phyloP scores from a whole-genome alignment of 2,113 vertebrate species.

The Protomyctophum bolini region DNA sequence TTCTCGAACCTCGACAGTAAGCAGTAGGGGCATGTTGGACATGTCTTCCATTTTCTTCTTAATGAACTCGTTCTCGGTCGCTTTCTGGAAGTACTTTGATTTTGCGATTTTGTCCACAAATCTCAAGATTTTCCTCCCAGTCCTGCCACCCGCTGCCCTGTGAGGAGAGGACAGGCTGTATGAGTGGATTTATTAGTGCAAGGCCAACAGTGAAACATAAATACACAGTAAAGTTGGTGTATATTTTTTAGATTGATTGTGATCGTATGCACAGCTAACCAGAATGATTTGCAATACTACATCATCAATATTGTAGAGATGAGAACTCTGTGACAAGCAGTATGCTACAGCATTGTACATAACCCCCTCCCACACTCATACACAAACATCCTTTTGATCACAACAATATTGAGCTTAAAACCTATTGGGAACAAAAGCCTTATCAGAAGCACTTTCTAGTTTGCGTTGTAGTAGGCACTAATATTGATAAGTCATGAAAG shows the following conservation, averaged over 20 bases:
- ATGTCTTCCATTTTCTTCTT: constrained; percentile 92
- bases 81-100: constrained; percentile 90
- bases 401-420: too few species aligned
- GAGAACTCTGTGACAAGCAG: too few species aligned
- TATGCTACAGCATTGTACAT: too few species aligned
- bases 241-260: constrained; percentile 27
- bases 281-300: constrained; percentile 3
- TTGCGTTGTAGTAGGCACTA: too few species aligned
- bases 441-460: too few species aligned
- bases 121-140: constrained; percentile 85
- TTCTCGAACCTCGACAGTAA: constrained; percentile 88
- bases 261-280: constrained; percentile 43
- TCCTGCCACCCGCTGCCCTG: constrained; percentile 72
- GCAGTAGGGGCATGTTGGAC: constrained; percentile 87
- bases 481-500: too few species aligned
- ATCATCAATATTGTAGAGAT: too few species aligned
- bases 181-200: constrained; percentile 19
- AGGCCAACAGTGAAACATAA: constrained; percentile 25
- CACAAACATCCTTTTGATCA: too few species aligned
- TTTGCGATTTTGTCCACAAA: constrained; percentile 91
- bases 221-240: neutral
- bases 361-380: too few species aligned
- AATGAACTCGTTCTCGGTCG: constrained; percentile 89
- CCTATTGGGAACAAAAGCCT: too few species aligned
- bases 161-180: constrained; percentile 8